Evolutionary conservation across 2,797 vertebrate species (phyloP), one percentile per base, ranked within the genome.

Genomic region (Phataginus tricuspis): DNA sequence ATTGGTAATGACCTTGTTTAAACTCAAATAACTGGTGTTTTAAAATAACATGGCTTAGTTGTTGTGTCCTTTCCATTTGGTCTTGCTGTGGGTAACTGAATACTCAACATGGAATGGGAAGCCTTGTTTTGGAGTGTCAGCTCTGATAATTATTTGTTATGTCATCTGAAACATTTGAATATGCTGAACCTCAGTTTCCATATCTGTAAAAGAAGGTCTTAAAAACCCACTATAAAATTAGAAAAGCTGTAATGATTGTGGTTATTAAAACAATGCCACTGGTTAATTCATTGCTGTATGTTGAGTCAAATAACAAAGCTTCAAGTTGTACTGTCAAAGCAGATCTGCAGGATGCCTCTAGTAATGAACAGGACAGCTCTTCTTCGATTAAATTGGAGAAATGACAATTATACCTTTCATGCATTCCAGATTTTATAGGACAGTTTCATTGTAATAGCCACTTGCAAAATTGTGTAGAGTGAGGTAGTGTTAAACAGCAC

Each of bases 401-500:
- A 63, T 83, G 77, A 74, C 94, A 92, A 74, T 82, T 93, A 85
- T 37, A 92, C 59, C 72, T 82, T 91, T 53, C 42, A 49, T 42
- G 59, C 49, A 92, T 97, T 94, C 87, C 45, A 0, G 63, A 63
- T 94, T 96, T 94, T 89, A 72, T 69, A 88, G 91, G 53, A 92
- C 80, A 96, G 95, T 96, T 96, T 97, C 96, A 89, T 96, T 98
- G 86, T 97, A 96, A 94, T 85, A 98, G 84, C 77, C 95, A 97
- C 95, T 96, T 97, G 78, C 92, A 98, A 97, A 96, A 92, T 95
- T 89, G 97, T 98, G 91, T 96, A 75, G n/a, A 84, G 86, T 78
- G 92, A 96, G 94, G 90, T 97, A 91, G 94, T 98, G 97, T 98
- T 98, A 98, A 98, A 98, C 63, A 96, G 97, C 97, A 98, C 96